Percentiles rank a stretch among this genome's conserved stretches.
These are phyloP conservation scores for Tachyglossus aculeatus DNA, from an alignment of 2,797 vertebrate genomes.

Conservation along the genomic window DNA sequence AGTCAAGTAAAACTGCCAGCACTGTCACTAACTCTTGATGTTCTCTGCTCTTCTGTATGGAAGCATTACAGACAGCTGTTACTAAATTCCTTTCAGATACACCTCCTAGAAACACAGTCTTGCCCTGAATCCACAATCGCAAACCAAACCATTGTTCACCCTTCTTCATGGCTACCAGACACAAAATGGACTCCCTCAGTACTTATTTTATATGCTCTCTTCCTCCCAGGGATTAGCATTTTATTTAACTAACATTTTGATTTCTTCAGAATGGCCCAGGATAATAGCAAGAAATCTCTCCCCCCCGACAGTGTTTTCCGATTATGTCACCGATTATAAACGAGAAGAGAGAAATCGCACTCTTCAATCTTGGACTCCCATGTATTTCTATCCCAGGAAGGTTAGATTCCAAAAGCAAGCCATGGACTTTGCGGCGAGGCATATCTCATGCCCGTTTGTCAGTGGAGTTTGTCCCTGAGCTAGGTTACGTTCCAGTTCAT, in stretches of 20 bases:
- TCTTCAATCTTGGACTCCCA: too few species aligned
- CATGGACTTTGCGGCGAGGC: background rate
- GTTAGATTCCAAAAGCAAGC: background rate
- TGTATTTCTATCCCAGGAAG: too few species aligned
- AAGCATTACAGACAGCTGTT: background rate
- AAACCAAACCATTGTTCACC: background rate
- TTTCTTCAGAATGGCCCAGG: too few species aligned
- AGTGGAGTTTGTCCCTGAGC: background rate
- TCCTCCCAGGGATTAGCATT: constrained; percentile 9
- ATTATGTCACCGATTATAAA: fast-evolving
- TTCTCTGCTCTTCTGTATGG: background rate
- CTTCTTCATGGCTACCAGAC: background rate
- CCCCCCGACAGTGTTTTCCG: background rate
- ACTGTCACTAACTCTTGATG: too few species aligned
- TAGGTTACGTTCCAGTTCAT: fast-evolving
- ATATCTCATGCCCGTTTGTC: background rate
- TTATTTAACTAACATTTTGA: constrained; percentile 1
- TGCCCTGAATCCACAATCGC: background rate
- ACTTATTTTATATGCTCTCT: constrained; percentile 6
- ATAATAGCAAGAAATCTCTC: fast-evolving
- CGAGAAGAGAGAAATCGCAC: too few species aligned
- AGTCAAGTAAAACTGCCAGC: too few species aligned
- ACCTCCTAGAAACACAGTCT: background rate
- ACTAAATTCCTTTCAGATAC: fast-evolving
- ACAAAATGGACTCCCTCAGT: background rate